phyloP scores from a whole-genome alignment of 2,113 vertebrate species.

The Barbus barbus region DNA sequence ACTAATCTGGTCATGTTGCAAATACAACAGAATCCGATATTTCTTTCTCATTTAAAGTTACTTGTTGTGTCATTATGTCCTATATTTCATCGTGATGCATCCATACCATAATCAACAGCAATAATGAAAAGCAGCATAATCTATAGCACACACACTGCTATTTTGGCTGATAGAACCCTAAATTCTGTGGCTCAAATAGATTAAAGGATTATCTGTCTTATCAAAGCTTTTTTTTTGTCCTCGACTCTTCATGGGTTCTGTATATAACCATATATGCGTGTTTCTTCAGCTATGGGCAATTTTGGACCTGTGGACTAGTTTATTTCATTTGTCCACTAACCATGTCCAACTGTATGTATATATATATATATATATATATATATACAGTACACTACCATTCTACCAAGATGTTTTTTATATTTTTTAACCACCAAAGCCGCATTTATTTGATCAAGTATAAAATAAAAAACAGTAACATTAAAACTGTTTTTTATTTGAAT shows the following conservation, averaged over 20 bases:
- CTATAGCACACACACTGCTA: not conserved
- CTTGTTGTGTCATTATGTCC: not conserved
- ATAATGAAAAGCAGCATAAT: slow-evolving; percentile 8
- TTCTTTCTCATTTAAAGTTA: not conserved
- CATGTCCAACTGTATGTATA: no score
- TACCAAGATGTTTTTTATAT: not conserved
- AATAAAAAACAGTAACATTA: no score
- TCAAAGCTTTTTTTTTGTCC: slow-evolving; percentile 13
- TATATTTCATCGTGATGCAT: not conserved
- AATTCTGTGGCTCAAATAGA: slow-evolving; percentile 13
- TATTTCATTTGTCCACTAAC: no score
- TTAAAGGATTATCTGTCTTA: slow-evolving; percentile 13
- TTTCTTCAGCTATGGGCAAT: not conserved
- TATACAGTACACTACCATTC: not conserved
- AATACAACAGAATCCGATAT: not conserved
- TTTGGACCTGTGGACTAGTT: no score
- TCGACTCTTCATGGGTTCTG: not conserved
- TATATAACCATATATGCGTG: not conserved
- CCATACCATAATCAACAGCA: slow-evolving; percentile 10
- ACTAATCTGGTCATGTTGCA: not conserved
- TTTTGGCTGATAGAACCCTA: slow-evolving; percentile 5
- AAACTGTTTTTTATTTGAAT: no score
- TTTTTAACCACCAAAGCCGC: not conserved
- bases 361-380: no score
- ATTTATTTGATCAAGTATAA: not conserved